Percentiles rank a stretch among this genome's conserved stretches.
phyloP scores from a whole-genome alignment of 2,888 invertebrate species.

The Myopa tessellatipennis region DNA sequence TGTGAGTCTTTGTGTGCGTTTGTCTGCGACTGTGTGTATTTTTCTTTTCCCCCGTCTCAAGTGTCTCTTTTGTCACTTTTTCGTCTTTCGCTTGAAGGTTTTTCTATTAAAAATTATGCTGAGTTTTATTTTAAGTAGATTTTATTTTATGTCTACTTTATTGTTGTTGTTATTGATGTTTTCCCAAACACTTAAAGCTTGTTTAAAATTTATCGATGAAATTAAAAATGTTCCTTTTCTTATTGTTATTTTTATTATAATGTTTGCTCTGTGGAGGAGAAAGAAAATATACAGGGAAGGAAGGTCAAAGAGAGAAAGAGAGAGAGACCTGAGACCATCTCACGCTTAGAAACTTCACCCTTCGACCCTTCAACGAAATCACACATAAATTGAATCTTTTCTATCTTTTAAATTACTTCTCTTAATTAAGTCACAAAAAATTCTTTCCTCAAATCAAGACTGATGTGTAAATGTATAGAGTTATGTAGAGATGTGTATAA shows the following conservation, averaged over 20 bases:
- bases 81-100: neutral
- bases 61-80: neutral
- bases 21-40: neutral
- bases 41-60: neutral
- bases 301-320: neutral
- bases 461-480: no score
- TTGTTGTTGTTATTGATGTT: neutral
- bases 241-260: neutral
- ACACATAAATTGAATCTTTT: neutral
- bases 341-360: neutral
- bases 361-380: no score
- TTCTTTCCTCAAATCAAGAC: neutral
- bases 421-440: neutral
- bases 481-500: no score
- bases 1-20: neutral
- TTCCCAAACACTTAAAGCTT: neutral
- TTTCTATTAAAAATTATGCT: conserved; percentile 4
- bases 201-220: neutral
- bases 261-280: neutral
- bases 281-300: neutral
- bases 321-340: neutral
- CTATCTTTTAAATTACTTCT: conserved; percentile 7
- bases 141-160: no score
- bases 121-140: neutral
- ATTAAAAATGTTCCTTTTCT: neutral